These are phyloP conservation scores for Zygogramma bicolorata DNA, from an alignment of 2,888 invertebrate genomes.

Conservation along the genomic window DNA sequence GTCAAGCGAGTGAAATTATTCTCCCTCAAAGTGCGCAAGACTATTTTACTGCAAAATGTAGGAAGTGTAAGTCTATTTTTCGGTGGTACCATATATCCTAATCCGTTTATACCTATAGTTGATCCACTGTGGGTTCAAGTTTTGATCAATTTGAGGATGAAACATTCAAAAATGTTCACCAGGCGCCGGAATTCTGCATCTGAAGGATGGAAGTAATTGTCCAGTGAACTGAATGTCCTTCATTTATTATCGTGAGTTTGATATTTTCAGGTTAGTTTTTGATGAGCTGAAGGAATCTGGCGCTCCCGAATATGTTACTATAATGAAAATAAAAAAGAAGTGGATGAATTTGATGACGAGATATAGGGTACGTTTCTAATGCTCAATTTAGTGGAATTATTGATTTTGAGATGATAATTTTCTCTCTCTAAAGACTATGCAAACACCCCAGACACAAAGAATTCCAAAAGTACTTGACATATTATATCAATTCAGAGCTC, in stretches of 20 bases:
- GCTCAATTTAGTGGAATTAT: too few relatives aligned
- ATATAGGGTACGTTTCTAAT: conserved; percentile 47
- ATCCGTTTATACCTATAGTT: conserved; percentile 39
- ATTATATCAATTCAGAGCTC: too few relatives aligned
- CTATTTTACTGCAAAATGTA: conserved; percentile 42
- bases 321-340: conserved; percentile 55
- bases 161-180: conserved; percentile 53
- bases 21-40: conserved; percentile 33
- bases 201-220: conserved; percentile 53
- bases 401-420: too few relatives aligned
- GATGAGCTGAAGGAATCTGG: conserved; percentile 52
- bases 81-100: conserved; percentile 11
- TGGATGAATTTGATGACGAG: conserved; percentile 57
- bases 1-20: conserved; percentile 36
- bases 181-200: conserved; percentile 53
- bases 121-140: conserved; percentile 56
- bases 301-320: conserved; percentile 52
- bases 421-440: too few relatives aligned
- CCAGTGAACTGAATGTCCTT: background rate
- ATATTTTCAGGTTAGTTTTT: conserved; percentile 46
- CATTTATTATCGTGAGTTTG: background rate
- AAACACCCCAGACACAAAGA: too few relatives aligned
- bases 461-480: too few relatives aligned
- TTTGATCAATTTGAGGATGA: conserved; percentile 55
- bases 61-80: conserved; percentile 42